Percentiles rank a stretch among this genome's conserved stretches.
Evolutionary conservation across 2,888 invertebrate genomes (phyloP).

Genomic region (Villa cingulata): DNA sequence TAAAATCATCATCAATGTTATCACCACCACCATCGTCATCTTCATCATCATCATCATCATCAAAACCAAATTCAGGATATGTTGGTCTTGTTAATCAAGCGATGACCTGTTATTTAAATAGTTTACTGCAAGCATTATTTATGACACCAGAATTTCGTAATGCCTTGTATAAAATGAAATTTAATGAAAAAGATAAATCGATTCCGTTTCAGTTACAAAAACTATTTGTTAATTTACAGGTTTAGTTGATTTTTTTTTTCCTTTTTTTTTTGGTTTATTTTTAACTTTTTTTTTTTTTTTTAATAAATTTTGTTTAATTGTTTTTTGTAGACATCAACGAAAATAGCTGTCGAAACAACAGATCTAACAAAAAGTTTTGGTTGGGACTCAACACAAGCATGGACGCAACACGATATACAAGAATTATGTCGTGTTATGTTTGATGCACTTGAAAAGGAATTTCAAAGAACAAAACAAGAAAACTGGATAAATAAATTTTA

Average conservation of each 20-base stretch:
- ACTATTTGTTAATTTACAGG: constrained; percentile 69
- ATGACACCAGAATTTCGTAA: constrained; percentile 91
- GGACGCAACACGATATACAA: constrained; percentile 88
- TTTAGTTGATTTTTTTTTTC: constrained; percentile 21
- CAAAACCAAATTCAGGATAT: constrained; percentile 32
- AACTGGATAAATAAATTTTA: constrained; percentile 71
- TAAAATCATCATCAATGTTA: too few species aligned
- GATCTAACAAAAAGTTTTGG: constrained; percentile 78
- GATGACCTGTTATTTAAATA: constrained; percentile 87
- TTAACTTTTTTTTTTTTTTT: background rate
- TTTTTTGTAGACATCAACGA: constrained; percentile 52
- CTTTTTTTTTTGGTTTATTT: background rate
- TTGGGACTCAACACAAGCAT: constrained; percentile 79
- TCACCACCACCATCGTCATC: background rate
- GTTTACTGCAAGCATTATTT: constrained; percentile 70
- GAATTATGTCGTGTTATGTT: constrained; percentile 83
- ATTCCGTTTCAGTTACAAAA: constrained; percentile 80
- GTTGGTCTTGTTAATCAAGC: constrained; percentile 80
- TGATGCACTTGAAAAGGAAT: constrained; percentile 72
- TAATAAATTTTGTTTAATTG: constrained; percentile 1
- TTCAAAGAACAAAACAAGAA: constrained; percentile 67
- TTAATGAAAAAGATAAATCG: constrained; percentile 57
- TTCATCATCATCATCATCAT: background rate
- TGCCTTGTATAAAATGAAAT: constrained; percentile 73
- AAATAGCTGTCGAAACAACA: constrained; percentile 70